phyloP scores from a whole-genome alignment of 2,113 vertebrate genomes.

The Mugil cephalus region DNA sequence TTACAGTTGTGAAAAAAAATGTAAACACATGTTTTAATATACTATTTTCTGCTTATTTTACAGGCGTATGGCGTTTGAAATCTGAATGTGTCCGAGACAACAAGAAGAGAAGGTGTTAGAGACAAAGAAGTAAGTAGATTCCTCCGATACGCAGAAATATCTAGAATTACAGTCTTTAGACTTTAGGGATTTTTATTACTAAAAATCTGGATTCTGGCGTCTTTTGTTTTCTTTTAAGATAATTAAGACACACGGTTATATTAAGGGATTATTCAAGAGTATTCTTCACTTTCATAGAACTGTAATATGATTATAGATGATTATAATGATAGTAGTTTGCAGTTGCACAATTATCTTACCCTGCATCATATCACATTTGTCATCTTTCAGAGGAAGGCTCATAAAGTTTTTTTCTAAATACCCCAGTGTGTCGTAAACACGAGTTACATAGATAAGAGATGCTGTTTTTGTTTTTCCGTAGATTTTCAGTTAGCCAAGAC shows the following conservation, averaged over 20 bases:
- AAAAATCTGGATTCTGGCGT: no score
- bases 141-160: neutral
- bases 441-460: constrained; percentile 8
- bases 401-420: constrained; percentile 11
- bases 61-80: constrained; percentile 46
- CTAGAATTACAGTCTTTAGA: neutral
- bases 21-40: neutral
- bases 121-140: constrained; percentile 43
- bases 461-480: constrained; percentile 17
- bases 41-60: constrained; percentile 16
- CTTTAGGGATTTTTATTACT: neutral
- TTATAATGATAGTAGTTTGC: neutral
- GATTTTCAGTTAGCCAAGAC: neutral
- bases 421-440: neutral
- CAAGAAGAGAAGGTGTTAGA: neutral
- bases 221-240: neutral
- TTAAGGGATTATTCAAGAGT: no score
- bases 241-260: neutral
- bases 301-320: no score
- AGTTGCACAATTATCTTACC: neutral
- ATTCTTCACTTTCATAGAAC: no score
- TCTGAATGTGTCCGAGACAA: constrained; percentile 3
- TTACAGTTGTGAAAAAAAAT: neutral
- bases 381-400: constrained; percentile 20
- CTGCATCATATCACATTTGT: constrained; percentile 13